Evolutionary conservation across 2,113 vertebrate species (phyloP), one percentile per base, ranked within the genome.

Genomic region (Passer domesticus): DNA sequence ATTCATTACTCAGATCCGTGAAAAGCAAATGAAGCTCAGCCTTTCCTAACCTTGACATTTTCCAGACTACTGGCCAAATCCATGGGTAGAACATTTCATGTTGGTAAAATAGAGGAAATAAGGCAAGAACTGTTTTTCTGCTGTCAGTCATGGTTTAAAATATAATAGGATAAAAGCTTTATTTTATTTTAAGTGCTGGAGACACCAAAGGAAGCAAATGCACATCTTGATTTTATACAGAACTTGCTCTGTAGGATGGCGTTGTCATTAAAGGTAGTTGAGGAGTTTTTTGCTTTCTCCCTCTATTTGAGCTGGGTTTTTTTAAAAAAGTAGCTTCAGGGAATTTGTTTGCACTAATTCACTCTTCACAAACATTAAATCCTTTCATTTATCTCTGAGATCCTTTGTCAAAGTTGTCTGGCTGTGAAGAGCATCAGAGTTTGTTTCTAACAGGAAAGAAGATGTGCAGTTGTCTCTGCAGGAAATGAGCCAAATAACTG

Each of bases 21-120:
- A 62, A 94, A 96, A 93, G 82, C 92, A 92, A 93, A 92, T 89
- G 91, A 92, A 95, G 94, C 87, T 97, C 94, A 95, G 95, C 76
- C 79, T 91, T 90, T 94, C 87, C 86, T 95, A 96, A 95, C 93
- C 96, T 86, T 95, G 95, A 96, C 95, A 92, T 96, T 97, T 96
- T 94, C 94, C 96, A 97, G 94, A 95, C 82, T 93, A 84, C 72
- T 77, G 90, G 95, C 95, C 95, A 95, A 95, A 95, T 79, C 79
- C 79, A 94, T 1, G 63, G 56, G 60, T 80, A 95, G 94, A 78
- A 91, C 41, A 37, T 47, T 78, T 85, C 27, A 3, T 72, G 37
- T 55, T 91, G 73, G 59, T 63, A 33, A 19, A 62, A 20, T 0
- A 66, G 68, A 89, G 52, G 68, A 92, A 89, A 37, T 63, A 70